Evolutionary conservation across 2,113 vertebrate genomes (phyloP).

Genomic region (Trogon melanurus): DNA sequence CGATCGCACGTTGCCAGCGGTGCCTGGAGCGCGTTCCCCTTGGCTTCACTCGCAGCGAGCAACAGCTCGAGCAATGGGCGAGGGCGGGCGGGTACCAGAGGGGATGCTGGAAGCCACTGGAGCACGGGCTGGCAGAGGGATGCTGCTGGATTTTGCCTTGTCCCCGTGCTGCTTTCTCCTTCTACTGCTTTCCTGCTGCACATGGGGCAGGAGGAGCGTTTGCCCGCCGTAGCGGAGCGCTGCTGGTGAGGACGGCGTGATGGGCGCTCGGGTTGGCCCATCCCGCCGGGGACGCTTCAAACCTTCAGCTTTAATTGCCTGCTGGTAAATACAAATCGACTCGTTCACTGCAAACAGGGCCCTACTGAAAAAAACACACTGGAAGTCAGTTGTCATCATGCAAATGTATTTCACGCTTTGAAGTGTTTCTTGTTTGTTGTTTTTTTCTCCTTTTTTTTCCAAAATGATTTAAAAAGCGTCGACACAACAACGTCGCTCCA

Average conservation of each 20-base stretch:
- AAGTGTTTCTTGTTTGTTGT: not conserved
- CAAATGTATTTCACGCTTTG: not conserved
- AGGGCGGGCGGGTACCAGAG: rapidly evolving
- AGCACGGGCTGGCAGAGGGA: not conserved
- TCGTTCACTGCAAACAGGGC: not conserved
- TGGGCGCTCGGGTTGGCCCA: not conserved
- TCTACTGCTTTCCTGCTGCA: not conserved
- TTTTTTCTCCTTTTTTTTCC: not conserved
- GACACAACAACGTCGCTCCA: not conserved
- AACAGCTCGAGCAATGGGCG: not conserved
- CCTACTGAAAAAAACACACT: not conserved
- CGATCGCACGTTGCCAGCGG: rapidly evolving
- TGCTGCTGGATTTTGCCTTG: not conserved
- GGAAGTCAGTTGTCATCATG: not conserved
- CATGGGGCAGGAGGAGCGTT: not conserved
- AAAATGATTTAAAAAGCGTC: not conserved
- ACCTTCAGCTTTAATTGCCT: not conserved
- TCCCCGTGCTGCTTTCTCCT: not conserved
- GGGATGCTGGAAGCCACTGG: too few relatives aligned
- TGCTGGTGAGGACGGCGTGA: not conserved
- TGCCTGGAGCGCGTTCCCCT: not conserved
- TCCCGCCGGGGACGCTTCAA: not conserved
- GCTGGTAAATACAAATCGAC: not conserved
- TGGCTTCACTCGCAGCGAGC: not conserved
- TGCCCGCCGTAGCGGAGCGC: rapidly evolving